phyloP scores from a whole-genome alignment of 2,113 vertebrate species.

The Phylloscopus trochiloides region DNA sequence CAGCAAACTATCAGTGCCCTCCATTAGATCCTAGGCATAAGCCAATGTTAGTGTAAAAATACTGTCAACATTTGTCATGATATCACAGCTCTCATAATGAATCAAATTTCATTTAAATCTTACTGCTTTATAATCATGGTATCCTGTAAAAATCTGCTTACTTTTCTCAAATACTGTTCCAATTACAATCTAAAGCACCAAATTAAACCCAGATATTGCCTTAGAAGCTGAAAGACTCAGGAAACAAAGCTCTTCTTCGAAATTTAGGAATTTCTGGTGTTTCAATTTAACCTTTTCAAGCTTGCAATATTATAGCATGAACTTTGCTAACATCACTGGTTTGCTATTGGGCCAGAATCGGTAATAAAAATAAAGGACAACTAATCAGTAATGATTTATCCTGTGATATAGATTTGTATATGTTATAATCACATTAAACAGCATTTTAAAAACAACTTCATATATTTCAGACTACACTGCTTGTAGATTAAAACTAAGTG shows the following conservation, averaged over 20 bases:
- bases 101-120: neutral
- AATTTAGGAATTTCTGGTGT: neutral
- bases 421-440: neutral
- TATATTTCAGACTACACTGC: neutral
- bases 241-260: neutral
- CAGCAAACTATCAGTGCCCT: neutral
- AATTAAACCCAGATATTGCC: neutral
- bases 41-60: neutral
- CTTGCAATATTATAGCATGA: neutral
- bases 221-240: neutral
- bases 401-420: neutral
- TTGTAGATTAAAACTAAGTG: neutral
- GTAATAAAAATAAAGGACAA: neutral
- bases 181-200: neutral
- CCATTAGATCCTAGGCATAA: neutral
- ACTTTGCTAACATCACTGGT: neutral
- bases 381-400: neutral
- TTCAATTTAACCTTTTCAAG: neutral
- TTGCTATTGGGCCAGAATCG: neutral
- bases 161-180: neutral
- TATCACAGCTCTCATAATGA: neutral
- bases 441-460: neutral
- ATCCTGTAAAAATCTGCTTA: neutral
- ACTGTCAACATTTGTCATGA: neutral
- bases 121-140: neutral